Conservation (phyloP, 1,140 invertebrate species). For the Apis cerana region DNA sequence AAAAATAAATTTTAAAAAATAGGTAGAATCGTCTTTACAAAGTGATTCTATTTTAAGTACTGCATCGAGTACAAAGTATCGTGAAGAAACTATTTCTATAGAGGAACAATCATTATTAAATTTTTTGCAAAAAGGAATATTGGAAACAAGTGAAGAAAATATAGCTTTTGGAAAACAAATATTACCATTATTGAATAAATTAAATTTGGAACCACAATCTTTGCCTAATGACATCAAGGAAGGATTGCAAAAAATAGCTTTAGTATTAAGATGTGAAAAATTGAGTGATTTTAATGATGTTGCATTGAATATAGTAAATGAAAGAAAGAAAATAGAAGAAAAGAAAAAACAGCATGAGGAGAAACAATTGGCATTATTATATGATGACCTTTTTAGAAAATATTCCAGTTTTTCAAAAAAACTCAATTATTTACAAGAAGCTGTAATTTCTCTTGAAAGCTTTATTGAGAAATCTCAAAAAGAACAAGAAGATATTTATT, state of each 20-base stretch:
- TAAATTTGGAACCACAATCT: constrained; percentile 64
- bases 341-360: constrained; percentile 66
- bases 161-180: constrained; percentile 65
- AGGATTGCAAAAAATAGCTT: constrained; percentile 61
- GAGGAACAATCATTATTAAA: constrained; percentile 38
- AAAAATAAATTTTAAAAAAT: background rate
- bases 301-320: constrained; percentile 57
- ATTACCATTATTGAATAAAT: constrained; percentile 51
- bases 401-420: constrained; percentile 65
- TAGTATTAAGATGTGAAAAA: constrained; percentile 66
- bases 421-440: constrained; percentile 57
- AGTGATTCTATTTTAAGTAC: constrained; percentile 23
- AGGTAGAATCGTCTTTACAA: constrained; percentile 22
- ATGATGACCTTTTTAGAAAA: constrained; percentile 67
- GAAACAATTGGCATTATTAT: constrained; percentile 62
- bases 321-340: constrained; percentile 64
- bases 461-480: constrained; percentile 48
- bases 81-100: background rate
- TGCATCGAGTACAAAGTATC: constrained; percentile 4
- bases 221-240: constrained; percentile 68
- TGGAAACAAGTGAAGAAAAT: constrained; percentile 71
- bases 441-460: constrained; percentile 56
- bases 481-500: constrained; percentile 60
- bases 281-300: constrained; percentile 66
- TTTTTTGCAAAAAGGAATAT: constrained; percentile 61